Base-by-base conservation (phyloP, 2,113 vertebrate species). In the Monopterus albus region DNA sequence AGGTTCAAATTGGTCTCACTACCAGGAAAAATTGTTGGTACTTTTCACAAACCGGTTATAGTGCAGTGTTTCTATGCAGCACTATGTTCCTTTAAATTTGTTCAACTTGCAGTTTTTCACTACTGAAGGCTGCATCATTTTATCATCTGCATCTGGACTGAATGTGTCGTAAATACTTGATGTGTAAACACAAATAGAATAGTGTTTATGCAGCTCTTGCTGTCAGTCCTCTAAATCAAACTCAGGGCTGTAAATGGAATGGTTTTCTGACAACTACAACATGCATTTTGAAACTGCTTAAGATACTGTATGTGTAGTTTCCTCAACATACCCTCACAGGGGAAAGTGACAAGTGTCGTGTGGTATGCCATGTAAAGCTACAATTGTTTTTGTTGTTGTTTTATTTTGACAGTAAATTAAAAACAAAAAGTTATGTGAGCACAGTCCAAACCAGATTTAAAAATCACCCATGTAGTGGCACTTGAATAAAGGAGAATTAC, bases 401-500 rank as follows among this genome's bases (percentile, higher is more conserved):
- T 56, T 21, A 50, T 66, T 43, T 31, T 63, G 4, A 49, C 53
- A 33, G 52, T 60, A 25, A 61, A 78, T 56, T 63, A 62, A 76
- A 61, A 13, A 20, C 57, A 49, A 21, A 15, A 75, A 82, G 40
- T 46, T 75, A 46, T 28, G 15, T 58, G 73, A 81, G 81, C 52
- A 14, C 13, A 50, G 21, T 45, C 49, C 29, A 72, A 60, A 58
- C 21, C 17, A 60, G 69, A 63, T 69, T 68, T 78, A n/a, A 79
- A n/a, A 78, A 75, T 72, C 29, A 55, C 14, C 49, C 43, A 31
- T 18, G 53, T 29, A 25, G 64, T 60, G 45, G 26, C 53, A 71
- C 33, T 52, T 59, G 39, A 78, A 81, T 58, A 84, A 72, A 74
- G 23, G 35, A 55, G 69, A 84, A 83, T 79, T 71, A 68, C 52